A percentile compares a stretch with the other conserved stretches of the same genome.
Conservation (phyloP, 1,140 invertebrate species). For the Cotesia typhae region DNA sequence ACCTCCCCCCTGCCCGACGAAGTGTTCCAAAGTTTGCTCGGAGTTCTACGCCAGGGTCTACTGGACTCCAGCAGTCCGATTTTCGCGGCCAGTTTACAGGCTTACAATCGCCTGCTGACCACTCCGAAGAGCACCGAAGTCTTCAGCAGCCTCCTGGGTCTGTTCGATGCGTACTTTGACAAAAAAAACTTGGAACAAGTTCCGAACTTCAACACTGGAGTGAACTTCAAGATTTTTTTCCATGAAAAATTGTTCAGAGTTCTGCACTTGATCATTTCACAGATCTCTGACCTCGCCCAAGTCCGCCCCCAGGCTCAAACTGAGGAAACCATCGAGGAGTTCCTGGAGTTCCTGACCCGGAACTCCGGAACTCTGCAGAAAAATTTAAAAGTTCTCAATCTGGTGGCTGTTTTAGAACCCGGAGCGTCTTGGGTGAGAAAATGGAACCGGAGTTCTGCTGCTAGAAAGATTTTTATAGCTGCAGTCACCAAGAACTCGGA, state of each 20-base stretch:
- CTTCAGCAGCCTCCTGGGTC: conserved; percentile 51
- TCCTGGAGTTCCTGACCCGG: conserved; percentile 53
- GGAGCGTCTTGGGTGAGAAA: conserved; percentile 57
- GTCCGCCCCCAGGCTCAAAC: neutral
- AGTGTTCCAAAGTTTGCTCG: conserved; percentile 53
- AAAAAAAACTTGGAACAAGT: conserved; percentile 47
- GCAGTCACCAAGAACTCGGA: conserved; percentile 53
- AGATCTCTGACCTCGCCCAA: conserved; percentile 49
- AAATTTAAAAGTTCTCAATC: conserved; percentile 51
- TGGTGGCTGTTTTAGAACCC: conserved; percentile 58
- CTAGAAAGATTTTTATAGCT: conserved; percentile 50
- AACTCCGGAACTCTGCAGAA: conserved; percentile 43
- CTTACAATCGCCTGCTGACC: conserved; percentile 54
- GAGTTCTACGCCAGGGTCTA: conserved; percentile 51
- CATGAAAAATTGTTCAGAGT: conserved; percentile 60
- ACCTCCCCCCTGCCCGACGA: conserved; percentile 45
- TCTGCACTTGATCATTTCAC: conserved; percentile 51
- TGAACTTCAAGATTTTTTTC: conserved; percentile 60
- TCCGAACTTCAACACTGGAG: conserved; percentile 55
- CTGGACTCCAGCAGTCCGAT: conserved; percentile 56
- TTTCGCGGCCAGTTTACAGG: conserved; percentile 59
- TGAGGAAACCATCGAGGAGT: conserved; percentile 60
- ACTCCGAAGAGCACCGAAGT: conserved; percentile 46
- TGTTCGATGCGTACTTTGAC: conserved; percentile 53
- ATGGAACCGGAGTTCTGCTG: conserved; percentile 56